Base-by-base conservation (phyloP, 1,140 invertebrate genomes). In the Drosophila kanapiae region DNA sequence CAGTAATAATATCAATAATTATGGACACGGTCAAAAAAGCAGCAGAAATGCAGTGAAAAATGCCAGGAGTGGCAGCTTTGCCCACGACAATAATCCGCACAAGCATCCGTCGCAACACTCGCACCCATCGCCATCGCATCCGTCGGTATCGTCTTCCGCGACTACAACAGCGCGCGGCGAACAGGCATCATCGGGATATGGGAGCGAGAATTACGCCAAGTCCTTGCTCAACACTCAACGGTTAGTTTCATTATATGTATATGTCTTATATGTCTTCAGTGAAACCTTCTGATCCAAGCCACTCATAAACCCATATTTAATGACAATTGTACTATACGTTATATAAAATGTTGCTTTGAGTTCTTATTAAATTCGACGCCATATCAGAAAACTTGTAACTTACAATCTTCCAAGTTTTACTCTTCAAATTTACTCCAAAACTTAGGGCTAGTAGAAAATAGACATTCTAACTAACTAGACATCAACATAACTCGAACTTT, bases 1-100 rank as follows among this genome's bases (percentile, higher is more conserved):
- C 29, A 82, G 71, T 71, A 91, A 57, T 59, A 82, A 76, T 27
- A 80, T 51, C 33, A 65, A 54, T 63, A 78, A 56, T 38, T 80
- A 45, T 45, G 67, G 23, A 7, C 27, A 27, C 27, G n/a, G n/a
- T 10, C 57, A 59, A n/a, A 80, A 45, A 29, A 49, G 6, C 35
- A 80, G 60, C 45, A 82, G 72, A 48, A 70, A 37, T 48, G 65
- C 56, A 58, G 58, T 67, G 74, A 78, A 69, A 92, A 83, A 61
- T 80, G 54, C 54, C 40, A 78, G 58, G 49, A 63, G 18, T 10
- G 53, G 31, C 43, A 69, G 49, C 29, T 68, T 51, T 62, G 53
- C 54, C 13, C 70, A 72, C 64, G 78, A 91, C 68, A 91, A 79
- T 92, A 88, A 82, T 57, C 71, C 48, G 10, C 78, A 76, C 35